A percentile compares a stretch with the other conserved stretches of the same genome.
Evolutionary conservation across 2,888 invertebrate species (phyloP).

Genomic region (Coleophora deauratella): DNA sequence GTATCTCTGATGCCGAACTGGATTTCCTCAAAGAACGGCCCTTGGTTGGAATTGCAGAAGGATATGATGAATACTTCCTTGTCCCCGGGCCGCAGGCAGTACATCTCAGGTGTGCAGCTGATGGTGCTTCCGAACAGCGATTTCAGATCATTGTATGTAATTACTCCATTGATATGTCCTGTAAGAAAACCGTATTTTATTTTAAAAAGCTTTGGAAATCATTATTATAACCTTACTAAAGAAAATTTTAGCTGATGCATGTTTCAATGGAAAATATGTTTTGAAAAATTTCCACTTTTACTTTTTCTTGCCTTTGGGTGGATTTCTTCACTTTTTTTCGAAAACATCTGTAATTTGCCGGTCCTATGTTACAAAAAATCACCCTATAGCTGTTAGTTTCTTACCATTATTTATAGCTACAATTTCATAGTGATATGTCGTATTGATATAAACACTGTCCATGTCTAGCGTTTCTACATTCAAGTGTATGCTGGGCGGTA

Average conservation of each 20-base stretch:
- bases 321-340: no score
- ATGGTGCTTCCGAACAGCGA: slow-evolving; percentile 74
- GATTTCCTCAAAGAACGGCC: slow-evolving; percentile 76
- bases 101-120: slow-evolving; percentile 57
- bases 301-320: no score
- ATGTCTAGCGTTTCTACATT: slow-evolving; percentile 74
- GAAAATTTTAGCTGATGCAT: no score
- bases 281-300: no score
- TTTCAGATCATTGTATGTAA: slow-evolving; percentile 56
- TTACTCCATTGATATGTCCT: slow-evolving; percentile 76
- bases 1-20: slow-evolving; percentile 76
- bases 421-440: slow-evolving; percentile 75
- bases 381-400: no score
- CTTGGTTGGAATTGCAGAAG: slow-evolving; percentile 73
- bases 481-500: slow-evolving; percentile 72
- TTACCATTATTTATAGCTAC: slow-evolving; percentile 72
- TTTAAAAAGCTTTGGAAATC: no score
- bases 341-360: no score
- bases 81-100: slow-evolving; percentile 63
- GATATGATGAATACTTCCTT: slow-evolving; percentile 68
- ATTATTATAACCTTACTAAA: no score
- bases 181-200: slow-evolving; percentile 12
- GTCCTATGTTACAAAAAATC: no score
- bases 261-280: no score
- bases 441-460: slow-evolving; percentile 72